A percentile compares a stretch with the other conserved stretches of the same genome.
These are phyloP conservation scores for Prionailurus viverrinus DNA, from an alignment of 2,113 vertebrate genomes.

Conservation along the genomic window DNA sequence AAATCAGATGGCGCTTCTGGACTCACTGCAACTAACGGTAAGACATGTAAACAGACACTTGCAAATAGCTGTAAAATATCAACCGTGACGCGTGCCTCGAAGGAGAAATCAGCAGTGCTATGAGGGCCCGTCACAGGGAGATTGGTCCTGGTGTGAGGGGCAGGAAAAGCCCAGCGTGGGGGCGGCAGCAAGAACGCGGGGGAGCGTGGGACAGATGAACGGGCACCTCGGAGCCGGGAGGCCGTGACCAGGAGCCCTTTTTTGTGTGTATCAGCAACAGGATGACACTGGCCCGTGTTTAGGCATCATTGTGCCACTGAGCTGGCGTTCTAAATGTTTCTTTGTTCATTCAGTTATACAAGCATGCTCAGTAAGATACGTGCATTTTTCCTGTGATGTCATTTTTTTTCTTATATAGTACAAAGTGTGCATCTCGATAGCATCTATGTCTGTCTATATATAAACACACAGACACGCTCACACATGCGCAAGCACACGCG, in stretches of 20 bases:
- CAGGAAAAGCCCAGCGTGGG: background rate
- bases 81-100: background rate
- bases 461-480: background rate
- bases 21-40: background rate
- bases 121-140: background rate
- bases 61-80: background rate
- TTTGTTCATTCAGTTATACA: background rate
- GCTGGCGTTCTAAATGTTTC: background rate
- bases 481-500: too few relatives aligned
- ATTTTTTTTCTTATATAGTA: background rate
- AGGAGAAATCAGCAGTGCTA: background rate
- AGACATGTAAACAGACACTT: background rate
- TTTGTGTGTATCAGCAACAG: too few relatives aligned
- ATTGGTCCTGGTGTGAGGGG: background rate
- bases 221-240: background rate
- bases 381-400: background rate
- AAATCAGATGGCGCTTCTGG: background rate
- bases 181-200: fast-evolving
- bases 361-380: background rate
- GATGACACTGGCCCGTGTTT: background rate
- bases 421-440: background rate
- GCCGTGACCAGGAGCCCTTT: background rate
- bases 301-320: background rate
- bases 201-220: fast-evolving
- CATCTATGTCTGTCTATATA: background rate